Evolutionary conservation across 1,140 invertebrate species (phyloP), one percentile per base, ranked within the genome.

Genomic region (Saxidomus purpurata): DNA sequence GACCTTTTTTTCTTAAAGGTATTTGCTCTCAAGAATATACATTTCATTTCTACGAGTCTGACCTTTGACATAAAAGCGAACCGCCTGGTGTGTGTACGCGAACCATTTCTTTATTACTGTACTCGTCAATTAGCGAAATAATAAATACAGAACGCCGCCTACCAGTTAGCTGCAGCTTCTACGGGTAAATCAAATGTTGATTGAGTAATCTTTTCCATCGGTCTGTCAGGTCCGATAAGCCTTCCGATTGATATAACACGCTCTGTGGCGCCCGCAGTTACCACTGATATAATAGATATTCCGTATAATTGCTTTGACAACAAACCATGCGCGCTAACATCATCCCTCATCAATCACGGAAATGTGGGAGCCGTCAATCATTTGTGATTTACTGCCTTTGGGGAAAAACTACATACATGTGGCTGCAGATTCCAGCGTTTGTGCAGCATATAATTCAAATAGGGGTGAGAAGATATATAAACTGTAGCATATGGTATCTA

Each of bases 241-340:
- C 52, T 25, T 40, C 31, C 31, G 79, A 82, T 81, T 89, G 77
- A 82, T 89, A 74, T 69, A 81, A 71, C 87, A 59, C 76, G 77
- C 52, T 43, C 69, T 49, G 31, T 43, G 87, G 87, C 87, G 87
- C 87, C 87, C 31, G 43, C n/a, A 38, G 71, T 36, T 22, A 15
- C 34, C 40, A 19, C 61, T 71, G 84, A 76, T 82, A 87, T 63
- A 63, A 61, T 87, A 77, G 71, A 63, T 77, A 89, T 82, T 38
- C 77, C 47, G 52, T 36, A 63, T 89, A 89, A 89, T 89, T 81
- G 61, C 77, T 82, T 89, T 59, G 87, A 89, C 87, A 82, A 89
- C 40, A 69, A 89, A 74, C 87, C 52, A 89, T 81, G 87, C 87
- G 59, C 55, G 87, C 79, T 36, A 63, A 49, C 87, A 82, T 74